phyloP scores from a whole-genome alignment of 2,797 vertebrate genomes.

The Hozukius guyotensis region DNA sequence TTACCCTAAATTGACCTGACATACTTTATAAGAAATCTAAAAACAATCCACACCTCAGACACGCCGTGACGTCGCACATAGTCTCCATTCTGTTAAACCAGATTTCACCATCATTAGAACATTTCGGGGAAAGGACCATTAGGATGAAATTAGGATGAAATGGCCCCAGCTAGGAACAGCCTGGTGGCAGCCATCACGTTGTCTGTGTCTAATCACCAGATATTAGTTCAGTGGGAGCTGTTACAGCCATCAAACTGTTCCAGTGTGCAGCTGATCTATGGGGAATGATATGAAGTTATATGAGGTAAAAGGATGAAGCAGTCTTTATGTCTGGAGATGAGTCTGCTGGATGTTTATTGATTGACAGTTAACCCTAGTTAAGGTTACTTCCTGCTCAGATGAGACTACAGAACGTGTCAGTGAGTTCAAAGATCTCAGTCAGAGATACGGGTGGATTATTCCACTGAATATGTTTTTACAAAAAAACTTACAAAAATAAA shows the following conservation, averaged over 20 bases:
- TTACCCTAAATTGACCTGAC: constrained; percentile 49
- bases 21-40: constrained; percentile 34
- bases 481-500: neutral
- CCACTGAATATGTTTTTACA: neutral
- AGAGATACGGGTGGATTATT: neutral
- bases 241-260: constrained; percentile 58
- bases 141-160: constrained; percentile 23
- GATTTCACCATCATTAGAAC: neutral
- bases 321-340: constrained; percentile 60
- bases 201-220: constrained; percentile 60
- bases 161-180: neutral
- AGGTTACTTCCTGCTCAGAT: constrained; percentile 62
- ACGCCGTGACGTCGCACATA: constrained; percentile 17
- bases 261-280: constrained; percentile 59
- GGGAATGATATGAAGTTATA: constrained; percentile 42
- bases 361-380: constrained; percentile 72
- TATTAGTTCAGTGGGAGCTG: constrained; percentile 61
- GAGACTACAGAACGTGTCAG: neutral
- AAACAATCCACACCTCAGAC: constrained; percentile 16
- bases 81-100: constrained; percentile 18
- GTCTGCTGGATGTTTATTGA: constrained; percentile 73
- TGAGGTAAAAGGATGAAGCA: constrained; percentile 27
- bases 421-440: constrained; percentile 27
- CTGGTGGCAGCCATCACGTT: constrained; percentile 16
- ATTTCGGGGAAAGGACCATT: constrained; percentile 16